Evolutionary conservation across 1,140 invertebrate genomes (phyloP).

Genomic region (Drosophila willistoni): DNA sequence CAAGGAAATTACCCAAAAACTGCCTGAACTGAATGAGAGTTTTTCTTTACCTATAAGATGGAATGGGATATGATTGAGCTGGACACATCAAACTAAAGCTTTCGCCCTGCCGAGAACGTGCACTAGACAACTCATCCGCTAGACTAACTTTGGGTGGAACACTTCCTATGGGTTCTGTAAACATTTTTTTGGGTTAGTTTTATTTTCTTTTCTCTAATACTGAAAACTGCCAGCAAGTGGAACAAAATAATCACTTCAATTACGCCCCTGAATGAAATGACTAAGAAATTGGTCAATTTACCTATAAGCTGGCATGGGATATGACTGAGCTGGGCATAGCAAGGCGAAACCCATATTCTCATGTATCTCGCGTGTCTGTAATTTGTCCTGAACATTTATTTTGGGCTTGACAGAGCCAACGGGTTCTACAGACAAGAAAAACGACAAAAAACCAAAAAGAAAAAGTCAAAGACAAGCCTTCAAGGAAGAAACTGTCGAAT

Average conservation of each 20-base stretch:
- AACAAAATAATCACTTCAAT: conserved; percentile 56
- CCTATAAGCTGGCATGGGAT: conserved; percentile 88
- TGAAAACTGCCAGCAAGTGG: conserved; percentile 35
- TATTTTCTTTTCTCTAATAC: background rate
- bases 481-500: conserved; percentile 44
- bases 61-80: conserved; percentile 87
- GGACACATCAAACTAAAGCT: conserved; percentile 86
- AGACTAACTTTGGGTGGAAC: conserved; percentile 90
- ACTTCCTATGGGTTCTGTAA: conserved; percentile 89
- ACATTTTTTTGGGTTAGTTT: conserved; percentile 39
- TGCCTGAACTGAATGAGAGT: conserved; percentile 47
- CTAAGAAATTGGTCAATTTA: conserved; percentile 74
- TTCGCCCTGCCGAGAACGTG: conserved; percentile 72
- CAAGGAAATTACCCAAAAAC: conserved; percentile 65
- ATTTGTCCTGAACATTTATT: conserved; percentile 85
- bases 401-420: conserved; percentile 89
- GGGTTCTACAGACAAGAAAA: conserved; percentile 85
- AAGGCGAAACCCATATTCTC: conserved; percentile 84
- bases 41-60: conserved; percentile 84
- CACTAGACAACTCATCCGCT: conserved; percentile 88
- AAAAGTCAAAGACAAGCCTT: conserved; percentile 3
- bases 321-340: conserved; percentile 87
- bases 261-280: conserved; percentile 6
- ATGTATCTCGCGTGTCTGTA: conserved; percentile 71
- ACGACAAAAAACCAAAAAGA: conserved; percentile 6